phyloP scores from a whole-genome alignment of 2,797 vertebrate genomes.

The Argya squamiceps region DNA sequence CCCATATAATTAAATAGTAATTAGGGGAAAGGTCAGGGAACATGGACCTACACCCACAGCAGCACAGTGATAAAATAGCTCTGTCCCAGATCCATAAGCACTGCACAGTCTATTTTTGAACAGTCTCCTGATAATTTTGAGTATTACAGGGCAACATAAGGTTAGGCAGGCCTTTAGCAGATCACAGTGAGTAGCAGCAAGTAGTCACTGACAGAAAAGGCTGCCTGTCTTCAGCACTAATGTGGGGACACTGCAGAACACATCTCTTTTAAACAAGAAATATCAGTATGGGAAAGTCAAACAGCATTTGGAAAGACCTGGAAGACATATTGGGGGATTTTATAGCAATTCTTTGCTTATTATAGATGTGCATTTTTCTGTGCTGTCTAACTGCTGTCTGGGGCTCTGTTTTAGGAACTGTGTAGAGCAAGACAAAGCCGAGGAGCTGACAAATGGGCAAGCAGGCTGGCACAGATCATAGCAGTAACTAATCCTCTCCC shows the following conservation, averaged over 20 bases:
- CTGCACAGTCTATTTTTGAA: neutral
- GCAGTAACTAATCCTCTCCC: neutral
- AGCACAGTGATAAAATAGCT: neutral
- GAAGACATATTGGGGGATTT: neutral
- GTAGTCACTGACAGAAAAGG: neutral
- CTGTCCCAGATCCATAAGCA: neutral
- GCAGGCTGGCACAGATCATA: fast-evolving
- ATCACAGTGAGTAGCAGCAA: neutral
- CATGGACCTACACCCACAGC: neutral
- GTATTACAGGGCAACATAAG: neutral
- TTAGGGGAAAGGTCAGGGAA: neutral
- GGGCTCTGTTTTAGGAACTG: neutral
- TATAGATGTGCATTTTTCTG: neutral
- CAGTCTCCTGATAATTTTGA: neutral
- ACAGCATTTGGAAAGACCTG: neutral
- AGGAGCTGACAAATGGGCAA: neutral
- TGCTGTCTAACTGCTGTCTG: neutral
- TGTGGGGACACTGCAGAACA: neutral
- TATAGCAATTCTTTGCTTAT: neutral
- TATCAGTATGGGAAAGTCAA: neutral
- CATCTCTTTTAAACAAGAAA: neutral
- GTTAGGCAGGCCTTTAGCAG: neutral
- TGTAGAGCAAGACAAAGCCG: neutral
- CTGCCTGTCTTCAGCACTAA: neutral
- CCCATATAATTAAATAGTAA: neutral